Percentiles rank a stretch among this genome's conserved stretches.
These are phyloP conservation scores for Aleiodes sp. DNA, from an alignment of 1,140 invertebrate species.

Conservation along the genomic window DNA sequence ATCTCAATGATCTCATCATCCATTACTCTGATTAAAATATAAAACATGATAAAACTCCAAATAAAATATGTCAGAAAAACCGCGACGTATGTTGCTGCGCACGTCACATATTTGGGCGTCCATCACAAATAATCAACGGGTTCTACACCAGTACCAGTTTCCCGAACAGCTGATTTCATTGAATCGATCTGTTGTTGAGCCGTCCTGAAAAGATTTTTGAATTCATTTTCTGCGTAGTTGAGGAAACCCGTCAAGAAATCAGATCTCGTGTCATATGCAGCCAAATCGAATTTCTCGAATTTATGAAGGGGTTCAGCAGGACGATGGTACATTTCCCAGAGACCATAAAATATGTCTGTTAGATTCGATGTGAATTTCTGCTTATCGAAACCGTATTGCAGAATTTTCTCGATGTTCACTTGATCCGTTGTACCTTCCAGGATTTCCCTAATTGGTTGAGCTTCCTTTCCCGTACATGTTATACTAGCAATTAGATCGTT, in stretches of 20 bases:
- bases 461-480: neutral
- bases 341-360: constrained; percentile 3
- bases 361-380: constrained; percentile 12
- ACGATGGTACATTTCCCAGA: constrained; percentile 19
- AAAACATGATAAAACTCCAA: no score
- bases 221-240: neutral
- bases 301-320: constrained; percentile 5
- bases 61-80: no score
- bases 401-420: constrained; percentile 20
- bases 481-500: neutral
- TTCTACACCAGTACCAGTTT: constrained; percentile 18
- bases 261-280: constrained; percentile 1
- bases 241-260: constrained; percentile 25
- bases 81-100: no score
- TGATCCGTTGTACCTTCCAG: constrained; percentile 19
- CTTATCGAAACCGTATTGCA: constrained; percentile 11
- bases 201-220: neutral
- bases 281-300: constrained; percentile 1
- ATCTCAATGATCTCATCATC: no score
- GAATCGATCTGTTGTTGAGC: constrained; percentile 12
- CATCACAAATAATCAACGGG: constrained; percentile 28
- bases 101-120: no score
- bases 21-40: no score
- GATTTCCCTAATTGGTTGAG: constrained; percentile 8
- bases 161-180: constrained; percentile 28